These are phyloP conservation scores for Prunella strophiata DNA, from an alignment of 2,797 vertebrate genomes.

Conservation along the genomic window DNA sequence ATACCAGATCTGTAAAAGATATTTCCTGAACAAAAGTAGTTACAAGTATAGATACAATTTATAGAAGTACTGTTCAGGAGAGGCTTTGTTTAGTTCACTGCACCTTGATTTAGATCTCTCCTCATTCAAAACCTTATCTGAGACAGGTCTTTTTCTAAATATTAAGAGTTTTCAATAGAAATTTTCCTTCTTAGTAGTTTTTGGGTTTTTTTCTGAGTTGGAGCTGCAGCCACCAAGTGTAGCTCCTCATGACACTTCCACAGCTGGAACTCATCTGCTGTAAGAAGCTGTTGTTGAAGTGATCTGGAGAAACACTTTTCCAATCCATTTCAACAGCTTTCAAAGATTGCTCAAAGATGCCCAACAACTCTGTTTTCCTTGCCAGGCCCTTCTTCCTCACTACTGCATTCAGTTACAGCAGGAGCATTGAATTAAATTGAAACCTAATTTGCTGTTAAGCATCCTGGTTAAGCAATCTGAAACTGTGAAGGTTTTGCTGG, in stretches of 20 bases:
- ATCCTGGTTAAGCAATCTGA: background rate
- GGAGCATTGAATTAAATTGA: background rate
- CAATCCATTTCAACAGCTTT: constrained; percentile 18
- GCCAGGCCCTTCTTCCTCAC: background rate
- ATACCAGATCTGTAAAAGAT: background rate
- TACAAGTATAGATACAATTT: background rate
- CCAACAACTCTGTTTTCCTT: background rate
- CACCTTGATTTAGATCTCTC: background rate
- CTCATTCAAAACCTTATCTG: background rate
- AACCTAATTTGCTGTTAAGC: background rate
- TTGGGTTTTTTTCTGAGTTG: background rate
- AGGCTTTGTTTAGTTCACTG: background rate
- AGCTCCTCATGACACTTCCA: background rate
- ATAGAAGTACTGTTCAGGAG: background rate
- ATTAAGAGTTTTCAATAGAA: background rate
- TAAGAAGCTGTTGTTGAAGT: background rate
- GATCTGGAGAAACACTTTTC: constrained; percentile 8
- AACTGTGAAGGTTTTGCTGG: background rate
- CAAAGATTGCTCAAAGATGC: background rate
- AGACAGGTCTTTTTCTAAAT: background rate
- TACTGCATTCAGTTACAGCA: background rate
- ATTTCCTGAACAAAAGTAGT: background rate
- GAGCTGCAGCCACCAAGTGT: background rate
- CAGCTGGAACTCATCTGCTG: constrained; percentile 19
- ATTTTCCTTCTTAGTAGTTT: background rate